Evolutionary conservation across 2,888 invertebrate genomes (phyloP).

Genomic region (Drosophila vallismaia): DNA sequence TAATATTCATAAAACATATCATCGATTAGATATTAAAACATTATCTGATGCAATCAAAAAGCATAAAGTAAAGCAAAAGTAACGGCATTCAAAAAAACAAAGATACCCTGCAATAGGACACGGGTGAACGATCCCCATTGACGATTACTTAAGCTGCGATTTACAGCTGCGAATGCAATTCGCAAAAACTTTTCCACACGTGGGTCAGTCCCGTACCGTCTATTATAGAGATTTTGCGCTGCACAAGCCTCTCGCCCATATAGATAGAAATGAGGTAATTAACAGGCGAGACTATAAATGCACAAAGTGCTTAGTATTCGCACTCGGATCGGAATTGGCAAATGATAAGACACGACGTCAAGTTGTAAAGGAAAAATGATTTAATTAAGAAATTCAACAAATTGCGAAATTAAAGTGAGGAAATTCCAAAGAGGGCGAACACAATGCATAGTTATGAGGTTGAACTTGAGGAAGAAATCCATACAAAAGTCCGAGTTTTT

Average conservation of each 20-base stretch:
- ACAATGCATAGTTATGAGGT: too few species aligned
- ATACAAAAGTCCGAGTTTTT: too few species aligned
- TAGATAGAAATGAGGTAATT: constrained; percentile 47
- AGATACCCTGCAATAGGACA: constrained; percentile 1
- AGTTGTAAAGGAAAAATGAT: constrained; percentile 32
- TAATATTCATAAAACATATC: not conserved
- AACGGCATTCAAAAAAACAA: not conserved
- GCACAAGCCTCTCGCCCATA: not conserved
- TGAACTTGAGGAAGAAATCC: too few species aligned
- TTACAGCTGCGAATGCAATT: constrained; percentile 2
- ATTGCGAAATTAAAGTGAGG: constrained; percentile 18
- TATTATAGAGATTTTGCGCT: constrained; percentile 15
- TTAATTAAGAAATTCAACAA: constrained; percentile 25
- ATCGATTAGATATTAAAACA: not conserved
- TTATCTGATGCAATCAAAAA: not conserved
- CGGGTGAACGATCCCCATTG: constrained; percentile 10
- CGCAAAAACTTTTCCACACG: constrained; percentile 23
- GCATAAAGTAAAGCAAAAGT: too few species aligned
- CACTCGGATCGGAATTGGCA: constrained; percentile 20
- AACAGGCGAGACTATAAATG: constrained; percentile 23
- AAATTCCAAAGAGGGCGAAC: not conserved
- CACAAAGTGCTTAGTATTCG: constrained; percentile 10
- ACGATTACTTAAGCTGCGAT: constrained; percentile 10
- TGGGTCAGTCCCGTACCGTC: not conserved
- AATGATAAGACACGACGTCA: constrained; percentile 36